phyloP scores from a whole-genome alignment of 2,888 invertebrate genomes.

The Dicycla oo region DNA sequence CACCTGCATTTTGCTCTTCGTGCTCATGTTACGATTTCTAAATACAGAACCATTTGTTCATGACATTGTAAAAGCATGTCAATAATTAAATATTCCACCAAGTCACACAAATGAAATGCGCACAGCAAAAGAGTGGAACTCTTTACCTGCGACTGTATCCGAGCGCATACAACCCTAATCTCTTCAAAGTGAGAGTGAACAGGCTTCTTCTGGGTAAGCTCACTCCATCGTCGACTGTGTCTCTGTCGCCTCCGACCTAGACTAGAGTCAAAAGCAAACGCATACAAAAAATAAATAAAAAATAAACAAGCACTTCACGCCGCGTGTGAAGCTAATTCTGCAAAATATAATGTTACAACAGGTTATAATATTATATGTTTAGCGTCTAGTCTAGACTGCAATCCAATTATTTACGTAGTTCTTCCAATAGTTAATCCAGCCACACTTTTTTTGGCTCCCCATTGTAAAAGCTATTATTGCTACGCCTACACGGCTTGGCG shows the following conservation, averaged over 20 bases:
- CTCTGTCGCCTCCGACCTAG: too few relatives aligned
- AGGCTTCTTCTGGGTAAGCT: too few relatives aligned
- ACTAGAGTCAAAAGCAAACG: too few relatives aligned
- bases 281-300: too few relatives aligned
- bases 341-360: background rate
- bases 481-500: background rate
- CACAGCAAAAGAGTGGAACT: too few relatives aligned
- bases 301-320: background rate
- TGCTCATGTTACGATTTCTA: too few relatives aligned
- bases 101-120: too few relatives aligned
- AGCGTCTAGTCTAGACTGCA: background rate
- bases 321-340: background rate
- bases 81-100: too few relatives aligned
- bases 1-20: background rate
- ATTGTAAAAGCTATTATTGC: constrained; percentile 5
- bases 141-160: too few relatives aligned
- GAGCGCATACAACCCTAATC: too few relatives aligned
- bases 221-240: too few relatives aligned
- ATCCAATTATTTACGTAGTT: constrained; percentile 11
- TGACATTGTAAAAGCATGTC: background rate
- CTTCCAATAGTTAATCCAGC: background rate
- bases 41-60: background rate
- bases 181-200: too few relatives aligned
- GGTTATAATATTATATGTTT: background rate
- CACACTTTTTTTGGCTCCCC: background rate